Percentiles rank a stretch among this genome's conserved stretches.
Evolutionary conservation across 2,797 vertebrate genomes (phyloP).

Genomic region (Nothura maculosa): DNA sequence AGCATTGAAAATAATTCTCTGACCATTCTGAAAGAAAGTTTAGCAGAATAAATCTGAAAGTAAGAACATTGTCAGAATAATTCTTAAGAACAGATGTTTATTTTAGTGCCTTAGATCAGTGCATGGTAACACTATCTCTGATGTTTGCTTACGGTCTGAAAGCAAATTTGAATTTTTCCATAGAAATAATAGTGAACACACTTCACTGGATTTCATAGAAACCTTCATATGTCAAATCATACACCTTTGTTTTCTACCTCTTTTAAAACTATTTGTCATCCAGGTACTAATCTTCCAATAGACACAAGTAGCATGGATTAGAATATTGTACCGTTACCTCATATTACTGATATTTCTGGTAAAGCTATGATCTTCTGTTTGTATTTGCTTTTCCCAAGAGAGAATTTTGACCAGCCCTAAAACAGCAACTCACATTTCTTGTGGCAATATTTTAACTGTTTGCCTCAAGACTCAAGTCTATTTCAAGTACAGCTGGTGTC

Average conservation of each 20-base stretch:
- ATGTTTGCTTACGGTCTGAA: background rate
- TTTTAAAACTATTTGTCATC: background rate
- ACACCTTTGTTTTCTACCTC: background rate
- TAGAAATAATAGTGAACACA: background rate
- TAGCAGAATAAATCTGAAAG: background rate
- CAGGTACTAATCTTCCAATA: background rate
- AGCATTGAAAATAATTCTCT: background rate
- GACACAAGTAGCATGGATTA: background rate
- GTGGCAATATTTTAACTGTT: background rate
- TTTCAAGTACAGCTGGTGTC: background rate
- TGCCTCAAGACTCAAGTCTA: background rate
- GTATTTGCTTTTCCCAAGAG: background rate
- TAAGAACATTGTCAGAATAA: background rate
- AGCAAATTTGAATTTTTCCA: background rate
- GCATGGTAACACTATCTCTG: background rate
- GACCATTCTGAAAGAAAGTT: background rate
- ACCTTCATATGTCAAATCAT: fast-evolving
- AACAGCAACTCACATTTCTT: background rate
- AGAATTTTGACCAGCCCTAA: background rate
- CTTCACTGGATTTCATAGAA: background rate
- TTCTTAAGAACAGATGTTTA: background rate
- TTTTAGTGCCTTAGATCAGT: background rate
- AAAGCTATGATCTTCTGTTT: background rate
- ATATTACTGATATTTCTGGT: background rate
- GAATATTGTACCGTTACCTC: background rate